Percentiles rank a stretch among this genome's conserved stretches.
Evolutionary conservation across 1,140 invertebrate species (phyloP).

Genomic region (Anastrepha obliqua): DNA sequence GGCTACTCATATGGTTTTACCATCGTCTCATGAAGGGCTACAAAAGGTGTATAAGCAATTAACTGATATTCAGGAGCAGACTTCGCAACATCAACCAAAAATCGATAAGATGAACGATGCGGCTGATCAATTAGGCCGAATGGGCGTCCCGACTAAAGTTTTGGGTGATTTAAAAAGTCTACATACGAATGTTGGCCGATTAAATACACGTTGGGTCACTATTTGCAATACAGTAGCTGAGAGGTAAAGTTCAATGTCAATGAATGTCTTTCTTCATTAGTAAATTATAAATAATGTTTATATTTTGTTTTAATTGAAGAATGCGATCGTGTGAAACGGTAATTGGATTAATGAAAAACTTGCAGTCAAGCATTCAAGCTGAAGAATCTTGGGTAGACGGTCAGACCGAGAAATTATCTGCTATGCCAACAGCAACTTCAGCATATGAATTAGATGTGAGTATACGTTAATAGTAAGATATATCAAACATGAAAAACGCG

Average conservation of each 20-base stretch:
- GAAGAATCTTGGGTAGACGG: conserved; percentile 93
- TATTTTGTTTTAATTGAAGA: conserved; percentile 75
- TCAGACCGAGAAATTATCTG: conserved; percentile 75
- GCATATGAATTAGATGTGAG: conserved; percentile 74
- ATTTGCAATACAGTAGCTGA: conserved; percentile 93
- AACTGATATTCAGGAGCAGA: conserved; percentile 83
- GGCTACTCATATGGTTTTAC: conserved; percentile 87
- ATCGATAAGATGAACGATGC: conserved; percentile 95
- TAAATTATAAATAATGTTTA: neutral
- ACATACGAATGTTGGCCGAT: conserved; percentile 92
- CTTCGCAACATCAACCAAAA: conserved; percentile 87
- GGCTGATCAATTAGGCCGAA: conserved; percentile 87
- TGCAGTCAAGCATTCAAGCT: conserved; percentile 88
- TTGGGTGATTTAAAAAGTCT: conserved; percentile 92
- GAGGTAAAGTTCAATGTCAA: conserved; percentile 77
- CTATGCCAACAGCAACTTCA: conserved; percentile 73
- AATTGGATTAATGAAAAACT: conserved; percentile 89
- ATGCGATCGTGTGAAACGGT: conserved; percentile 90
- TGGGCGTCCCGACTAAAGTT: conserved; percentile 80
- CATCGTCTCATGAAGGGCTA: conserved; percentile 86
- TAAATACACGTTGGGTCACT: conserved; percentile 93
- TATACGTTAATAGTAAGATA: conserved; percentile 37
- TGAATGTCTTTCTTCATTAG: neutral
- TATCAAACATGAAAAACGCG: too few species aligned
- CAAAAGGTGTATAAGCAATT: conserved; percentile 77